Conservation (phyloP, 2,113 vertebrate species). For the Syngnathus floridae region DNA sequence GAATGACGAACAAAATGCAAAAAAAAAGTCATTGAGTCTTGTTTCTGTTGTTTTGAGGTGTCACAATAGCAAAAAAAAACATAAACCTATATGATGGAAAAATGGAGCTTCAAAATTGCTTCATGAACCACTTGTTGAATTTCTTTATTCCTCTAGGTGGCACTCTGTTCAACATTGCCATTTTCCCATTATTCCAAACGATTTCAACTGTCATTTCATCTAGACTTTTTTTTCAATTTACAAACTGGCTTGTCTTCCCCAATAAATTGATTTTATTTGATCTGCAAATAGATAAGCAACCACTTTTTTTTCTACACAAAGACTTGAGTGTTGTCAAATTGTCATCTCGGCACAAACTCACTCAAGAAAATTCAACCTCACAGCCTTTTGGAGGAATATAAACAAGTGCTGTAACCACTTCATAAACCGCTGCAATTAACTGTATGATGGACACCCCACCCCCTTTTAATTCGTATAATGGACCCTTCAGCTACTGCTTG, state of each 20-base stretch:
- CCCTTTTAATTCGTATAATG: neutral
- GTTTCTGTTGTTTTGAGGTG: too few species aligned
- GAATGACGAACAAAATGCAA: too few species aligned
- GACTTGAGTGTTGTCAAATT: neutral
- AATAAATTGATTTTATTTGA: neutral
- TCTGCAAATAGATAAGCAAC: neutral
- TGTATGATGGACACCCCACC: neutral
- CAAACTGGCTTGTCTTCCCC: neutral
- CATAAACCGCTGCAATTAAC: neutral
- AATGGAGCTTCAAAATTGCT: too few species aligned
- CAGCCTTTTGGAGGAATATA: neutral
- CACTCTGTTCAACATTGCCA: too few species aligned
- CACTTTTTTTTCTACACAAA: neutral
- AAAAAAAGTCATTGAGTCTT: too few species aligned
- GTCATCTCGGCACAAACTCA: neutral
- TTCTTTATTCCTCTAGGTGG: too few species aligned
- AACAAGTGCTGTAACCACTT: constrained; percentile 1
- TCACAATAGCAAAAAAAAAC: too few species aligned
- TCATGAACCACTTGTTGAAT: too few species aligned
- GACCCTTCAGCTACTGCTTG: neutral
- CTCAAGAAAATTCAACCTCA: neutral
- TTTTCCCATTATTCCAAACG: too few species aligned
- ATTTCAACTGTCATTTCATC: too few species aligned
- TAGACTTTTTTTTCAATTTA: too few species aligned
- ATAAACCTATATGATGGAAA: too few species aligned